Percentiles rank a stretch among this genome's conserved stretches.
phyloP scores from a whole-genome alignment of 1,140 invertebrate species.

The Camponotus floridanus region DNA sequence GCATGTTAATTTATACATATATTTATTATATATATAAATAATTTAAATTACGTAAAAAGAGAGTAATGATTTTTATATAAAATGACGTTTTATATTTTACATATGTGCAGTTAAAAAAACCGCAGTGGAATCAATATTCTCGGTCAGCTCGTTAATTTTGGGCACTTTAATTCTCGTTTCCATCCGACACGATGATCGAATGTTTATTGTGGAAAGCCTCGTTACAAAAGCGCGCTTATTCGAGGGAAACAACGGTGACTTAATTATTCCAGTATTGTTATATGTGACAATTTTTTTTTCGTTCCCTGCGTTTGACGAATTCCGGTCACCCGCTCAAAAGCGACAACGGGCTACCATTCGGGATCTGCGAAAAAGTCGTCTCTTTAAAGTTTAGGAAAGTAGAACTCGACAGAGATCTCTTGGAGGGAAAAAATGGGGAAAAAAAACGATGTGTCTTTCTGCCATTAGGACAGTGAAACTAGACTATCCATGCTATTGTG shows the following conservation, averaged over 20 bases:
- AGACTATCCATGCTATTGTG: slow-evolving; percentile 31
- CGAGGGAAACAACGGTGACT: slow-evolving; percentile 44
- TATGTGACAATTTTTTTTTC: slow-evolving; percentile 8
- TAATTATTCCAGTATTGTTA: slow-evolving; percentile 34
- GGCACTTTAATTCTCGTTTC: slow-evolving; percentile 12
- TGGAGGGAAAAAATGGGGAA: background rate
- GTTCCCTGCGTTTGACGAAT: background rate
- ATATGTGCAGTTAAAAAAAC: background rate
- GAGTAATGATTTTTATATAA: background rate
- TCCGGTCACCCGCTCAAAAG: slow-evolving; percentile 16
- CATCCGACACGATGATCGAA: background rate
- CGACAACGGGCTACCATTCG: background rate
- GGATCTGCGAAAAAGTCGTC: slow-evolving; percentile 45
- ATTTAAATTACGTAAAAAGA: background rate
- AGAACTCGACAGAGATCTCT: slow-evolving; percentile 44
- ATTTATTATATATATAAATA: too few relatives aligned
- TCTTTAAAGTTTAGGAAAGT: slow-evolving; percentile 56
- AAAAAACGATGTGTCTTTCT: slow-evolving; percentile 19
- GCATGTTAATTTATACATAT: background rate
- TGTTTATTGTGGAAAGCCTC: background rate
- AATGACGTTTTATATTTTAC: background rate
- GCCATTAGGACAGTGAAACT: slow-evolving; percentile 9
- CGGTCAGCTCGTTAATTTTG: slow-evolving; percentile 7
- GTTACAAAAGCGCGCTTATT: slow-evolving; percentile 28
- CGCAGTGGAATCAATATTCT: slow-evolving; percentile 5